phyloP scores from a whole-genome alignment of 2,888 invertebrate species.

The Drosophila phalerata region DNA sequence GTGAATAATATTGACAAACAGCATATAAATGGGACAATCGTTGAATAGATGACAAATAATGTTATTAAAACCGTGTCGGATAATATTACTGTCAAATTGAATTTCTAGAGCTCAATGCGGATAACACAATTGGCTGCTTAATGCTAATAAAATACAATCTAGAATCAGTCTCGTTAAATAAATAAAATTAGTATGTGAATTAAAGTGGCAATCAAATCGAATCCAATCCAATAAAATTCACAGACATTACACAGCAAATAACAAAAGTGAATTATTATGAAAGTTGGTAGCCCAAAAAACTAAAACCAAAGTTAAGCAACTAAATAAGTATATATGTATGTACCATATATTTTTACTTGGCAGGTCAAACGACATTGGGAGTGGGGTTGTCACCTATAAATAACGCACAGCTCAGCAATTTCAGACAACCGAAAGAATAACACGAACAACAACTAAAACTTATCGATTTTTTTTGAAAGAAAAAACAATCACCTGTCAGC shows the following conservation, averaged over 20 bases:
- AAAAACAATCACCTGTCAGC: conserved; percentile 46
- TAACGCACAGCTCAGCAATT: conserved; percentile 55
- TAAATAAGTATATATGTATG: conserved; percentile 1
- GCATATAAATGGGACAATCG: not conserved
- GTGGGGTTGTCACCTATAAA: conserved; percentile 48
- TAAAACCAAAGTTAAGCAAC: conserved; percentile 5
- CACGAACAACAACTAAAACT: conserved; percentile 27
- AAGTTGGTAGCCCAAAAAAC: conserved; percentile 26
- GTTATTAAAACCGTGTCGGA: not conserved
- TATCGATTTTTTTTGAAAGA: conserved; percentile 61
- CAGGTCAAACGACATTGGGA: conserved; percentile 39
- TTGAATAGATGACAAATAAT: not conserved
- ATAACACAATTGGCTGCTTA: conserved; percentile 9
- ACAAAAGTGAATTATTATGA: conserved; percentile 52
- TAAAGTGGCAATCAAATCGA: conserved; percentile 20
- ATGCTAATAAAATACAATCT: conserved; percentile 29
- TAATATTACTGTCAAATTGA: conserved; percentile 13
- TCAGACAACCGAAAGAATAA: conserved; percentile 22
- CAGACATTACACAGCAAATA: conserved; percentile 28
- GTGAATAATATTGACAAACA: not conserved
- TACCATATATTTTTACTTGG: conserved; percentile 11
- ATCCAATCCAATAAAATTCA: conserved; percentile 9
- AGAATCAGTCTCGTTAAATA: conserved; percentile 20
- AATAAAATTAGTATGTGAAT: conserved; percentile 20
- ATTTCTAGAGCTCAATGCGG: conserved; percentile 5